Conservation (phyloP, 2,888 invertebrate genomes). For the Caenorhabditis macrosperma region DNA sequence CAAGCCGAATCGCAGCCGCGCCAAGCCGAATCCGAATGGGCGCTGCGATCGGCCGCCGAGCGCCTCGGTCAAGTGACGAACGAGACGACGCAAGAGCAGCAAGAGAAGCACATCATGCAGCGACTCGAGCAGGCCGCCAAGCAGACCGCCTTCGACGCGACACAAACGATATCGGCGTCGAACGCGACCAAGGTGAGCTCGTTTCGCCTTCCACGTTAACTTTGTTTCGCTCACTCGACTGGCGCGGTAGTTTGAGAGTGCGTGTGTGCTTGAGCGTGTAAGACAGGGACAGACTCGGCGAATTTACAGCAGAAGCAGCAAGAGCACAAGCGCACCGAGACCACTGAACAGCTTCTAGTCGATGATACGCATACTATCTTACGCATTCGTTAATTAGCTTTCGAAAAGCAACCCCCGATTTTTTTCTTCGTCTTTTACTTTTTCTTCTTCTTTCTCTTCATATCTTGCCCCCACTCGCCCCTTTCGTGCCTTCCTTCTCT, state of each 20-base stretch:
- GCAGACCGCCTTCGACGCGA: slow-evolving; percentile 85
- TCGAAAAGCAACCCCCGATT: background rate
- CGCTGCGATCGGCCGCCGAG: slow-evolving; percentile 91
- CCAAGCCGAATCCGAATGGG: slow-evolving; percentile 80
- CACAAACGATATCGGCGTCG: slow-evolving; percentile 92
- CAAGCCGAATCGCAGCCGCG: slow-evolving; percentile 70
- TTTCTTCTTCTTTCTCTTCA: background rate
- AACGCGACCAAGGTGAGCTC: slow-evolving; percentile 84
- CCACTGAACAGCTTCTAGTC: slow-evolving; percentile 72
- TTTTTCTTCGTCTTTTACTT: background rate
- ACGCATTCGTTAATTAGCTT: slow-evolving; percentile 62
- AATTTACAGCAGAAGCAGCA: slow-evolving; percentile 57
- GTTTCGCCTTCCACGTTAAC: too few relatives aligned
- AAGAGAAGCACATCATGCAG: slow-evolving; percentile 69
- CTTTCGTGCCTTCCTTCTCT: background rate
- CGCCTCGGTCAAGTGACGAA: slow-evolving; percentile 91
- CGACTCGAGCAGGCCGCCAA: slow-evolving; percentile 78
- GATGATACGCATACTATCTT: slow-evolving; percentile 72
- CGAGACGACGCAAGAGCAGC: slow-evolving; percentile 86
- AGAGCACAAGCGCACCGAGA: slow-evolving; percentile 67
- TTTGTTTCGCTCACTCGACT: slow-evolving; percentile 81
- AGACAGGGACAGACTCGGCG: slow-evolving; percentile 32
- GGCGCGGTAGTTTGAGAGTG: slow-evolving; percentile 59
- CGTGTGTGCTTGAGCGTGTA: slow-evolving; percentile 11
- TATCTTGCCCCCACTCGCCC: slow-evolving; percentile 9